phyloP scores from a whole-genome alignment of 2,888 invertebrate species.

The Chloroclysta siterata region DNA sequence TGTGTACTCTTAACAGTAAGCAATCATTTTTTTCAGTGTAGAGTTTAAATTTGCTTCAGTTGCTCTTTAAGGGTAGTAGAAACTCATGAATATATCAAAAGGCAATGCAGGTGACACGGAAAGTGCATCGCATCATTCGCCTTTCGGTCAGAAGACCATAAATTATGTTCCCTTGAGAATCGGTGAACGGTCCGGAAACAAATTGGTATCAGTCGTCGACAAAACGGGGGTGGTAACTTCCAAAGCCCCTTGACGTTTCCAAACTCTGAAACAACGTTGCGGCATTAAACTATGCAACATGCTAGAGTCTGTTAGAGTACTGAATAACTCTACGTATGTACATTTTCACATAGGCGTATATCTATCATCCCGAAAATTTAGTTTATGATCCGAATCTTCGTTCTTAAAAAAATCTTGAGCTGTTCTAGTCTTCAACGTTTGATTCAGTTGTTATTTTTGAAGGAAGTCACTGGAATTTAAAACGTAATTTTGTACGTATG shows the following conservation, averaged over 20 bases:
- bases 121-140: slow-evolving; percentile 52
- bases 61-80: slow-evolving; percentile 35
- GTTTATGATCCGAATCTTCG: no score
- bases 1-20: no score
- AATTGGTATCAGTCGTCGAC: slow-evolving; percentile 31
- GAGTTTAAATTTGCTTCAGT: slow-evolving; percentile 40
- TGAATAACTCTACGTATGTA: no score
- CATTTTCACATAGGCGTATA: no score
- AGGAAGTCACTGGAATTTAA: not conserved
- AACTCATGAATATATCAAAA: slow-evolving; percentile 53
- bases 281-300: slow-evolving; percentile 33
- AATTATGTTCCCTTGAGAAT: slow-evolving; percentile 41
- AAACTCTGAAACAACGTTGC: slow-evolving; percentile 32
- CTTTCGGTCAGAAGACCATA: slow-evolving; percentile 42
- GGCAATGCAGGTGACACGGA: slow-evolving; percentile 46
- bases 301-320: slow-evolving; percentile 7
- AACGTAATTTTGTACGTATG: not conserved
- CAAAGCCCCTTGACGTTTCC: slow-evolving; percentile 33
- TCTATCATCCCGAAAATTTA: no score
- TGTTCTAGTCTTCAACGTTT: no score
- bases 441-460: not conserved
- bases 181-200: slow-evolving; percentile 17
- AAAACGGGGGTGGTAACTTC: slow-evolving; percentile 31
- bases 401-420: no score
- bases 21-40: no score